These are phyloP conservation scores for Mus caroli DNA, from an alignment of 2,797 vertebrate species.

Conservation along the genomic window DNA sequence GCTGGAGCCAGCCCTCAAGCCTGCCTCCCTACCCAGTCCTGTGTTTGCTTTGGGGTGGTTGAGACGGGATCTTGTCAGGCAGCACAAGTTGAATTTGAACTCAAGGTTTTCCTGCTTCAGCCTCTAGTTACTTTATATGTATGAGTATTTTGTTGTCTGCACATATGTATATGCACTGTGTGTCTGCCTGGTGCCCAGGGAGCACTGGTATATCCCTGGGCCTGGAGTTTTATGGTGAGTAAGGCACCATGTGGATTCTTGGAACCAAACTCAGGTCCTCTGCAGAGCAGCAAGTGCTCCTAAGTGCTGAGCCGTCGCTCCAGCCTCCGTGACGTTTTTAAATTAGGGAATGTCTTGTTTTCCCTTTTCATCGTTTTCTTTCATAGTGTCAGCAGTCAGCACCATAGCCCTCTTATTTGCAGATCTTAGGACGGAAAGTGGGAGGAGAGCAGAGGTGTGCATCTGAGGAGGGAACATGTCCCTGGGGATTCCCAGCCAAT, in stretches of 20 bases:
- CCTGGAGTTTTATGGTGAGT: not conserved
- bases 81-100: not conserved
- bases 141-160: not conserved
- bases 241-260: not conserved
- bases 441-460: not conserved
- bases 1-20: not conserved
- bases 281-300: not conserved
- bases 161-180: not conserved
- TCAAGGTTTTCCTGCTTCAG: not conserved
- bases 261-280: not conserved
- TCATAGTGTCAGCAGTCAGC: not conserved
- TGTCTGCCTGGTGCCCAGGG: not conserved
- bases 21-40: not conserved
- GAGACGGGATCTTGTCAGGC: not conserved
- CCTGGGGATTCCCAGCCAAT: slow-evolving; percentile 4
- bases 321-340: not conserved
- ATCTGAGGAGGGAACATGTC: slow-evolving; percentile 36
- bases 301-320: no score
- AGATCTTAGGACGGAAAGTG: not conserved
- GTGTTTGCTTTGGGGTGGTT: not conserved
- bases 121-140: not conserved
- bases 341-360: not conserved
- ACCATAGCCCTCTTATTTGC: not conserved
- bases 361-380: not conserved
- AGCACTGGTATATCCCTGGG: not conserved